A percentile compares a stretch with the other conserved stretches of the same genome.
Conservation (phyloP, 2,113 vertebrate genomes). For the Toxostoma redivivum region DNA sequence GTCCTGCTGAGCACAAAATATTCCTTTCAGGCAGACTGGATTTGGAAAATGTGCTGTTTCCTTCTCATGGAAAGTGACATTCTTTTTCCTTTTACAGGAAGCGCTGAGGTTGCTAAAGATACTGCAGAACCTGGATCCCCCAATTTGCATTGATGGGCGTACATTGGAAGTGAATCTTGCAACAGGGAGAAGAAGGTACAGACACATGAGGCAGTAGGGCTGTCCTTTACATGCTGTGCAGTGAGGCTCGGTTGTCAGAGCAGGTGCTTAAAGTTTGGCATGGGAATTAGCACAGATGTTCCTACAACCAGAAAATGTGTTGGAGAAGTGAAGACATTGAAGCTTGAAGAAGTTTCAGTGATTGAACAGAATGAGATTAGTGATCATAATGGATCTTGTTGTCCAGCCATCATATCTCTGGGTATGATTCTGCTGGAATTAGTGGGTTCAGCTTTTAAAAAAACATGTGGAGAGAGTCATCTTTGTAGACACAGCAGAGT, state of each 20-base stretch:
- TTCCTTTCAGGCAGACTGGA: neutral
- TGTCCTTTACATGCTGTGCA: neutral
- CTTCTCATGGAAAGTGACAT: neutral
- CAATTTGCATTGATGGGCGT: constrained; percentile 91
- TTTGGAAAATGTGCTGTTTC: neutral
- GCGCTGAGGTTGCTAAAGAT: constrained; percentile 90
- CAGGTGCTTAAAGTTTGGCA: neutral
- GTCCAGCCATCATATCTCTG: neutral
- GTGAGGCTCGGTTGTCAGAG: neutral
- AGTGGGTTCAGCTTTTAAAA: neutral
- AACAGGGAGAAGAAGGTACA: constrained; percentile 78
- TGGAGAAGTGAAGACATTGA: neutral
- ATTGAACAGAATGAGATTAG: neutral
- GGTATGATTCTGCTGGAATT: neutral
- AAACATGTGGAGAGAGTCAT: neutral
- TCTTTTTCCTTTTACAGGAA: constrained; percentile 77
- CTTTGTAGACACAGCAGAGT: neutral
- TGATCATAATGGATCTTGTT: neutral
- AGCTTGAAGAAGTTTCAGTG: neutral
- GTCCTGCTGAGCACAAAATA: neutral
- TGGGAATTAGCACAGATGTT: neutral
- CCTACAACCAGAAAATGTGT: neutral
- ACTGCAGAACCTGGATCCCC: constrained; percentile 86
- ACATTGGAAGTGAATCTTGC: constrained; percentile 91
- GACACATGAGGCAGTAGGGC: neutral